These are phyloP conservation scores for Epizoanthus ramosus DNA, from an alignment of 92 coral and sea anemone genomes.

Conservation along the genomic window DNA sequence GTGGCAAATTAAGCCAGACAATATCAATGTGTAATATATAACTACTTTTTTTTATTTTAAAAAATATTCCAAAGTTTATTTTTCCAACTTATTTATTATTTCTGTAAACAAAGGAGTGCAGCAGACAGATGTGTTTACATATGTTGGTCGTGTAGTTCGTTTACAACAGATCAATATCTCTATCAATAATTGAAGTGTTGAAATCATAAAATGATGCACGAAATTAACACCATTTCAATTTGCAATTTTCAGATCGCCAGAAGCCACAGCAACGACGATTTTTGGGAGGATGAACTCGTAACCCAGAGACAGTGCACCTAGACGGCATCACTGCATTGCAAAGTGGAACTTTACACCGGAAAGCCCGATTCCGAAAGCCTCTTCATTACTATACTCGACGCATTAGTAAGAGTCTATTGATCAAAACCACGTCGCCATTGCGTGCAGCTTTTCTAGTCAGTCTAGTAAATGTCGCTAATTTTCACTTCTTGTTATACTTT, in stretches of 20 bases:
- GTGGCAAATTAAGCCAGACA: background rate
- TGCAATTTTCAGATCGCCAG: background rate
- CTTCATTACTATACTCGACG: no score
- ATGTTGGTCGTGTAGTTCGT: background rate
- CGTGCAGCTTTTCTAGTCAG: background rate
- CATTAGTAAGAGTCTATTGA: background rate
- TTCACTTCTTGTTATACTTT: background rate
- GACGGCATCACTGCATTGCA: background rate
- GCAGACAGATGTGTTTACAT: conserved; percentile 1
- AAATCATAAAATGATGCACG: background rate
- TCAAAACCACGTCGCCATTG: background rate
- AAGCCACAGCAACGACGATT: background rate
- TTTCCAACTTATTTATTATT: conserved; percentile 8
- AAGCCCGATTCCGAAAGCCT: background rate
- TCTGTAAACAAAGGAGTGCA: background rate
- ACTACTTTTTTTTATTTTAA: background rate
- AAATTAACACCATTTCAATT: conserved; percentile 17
- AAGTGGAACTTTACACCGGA: background rate
- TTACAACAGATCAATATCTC: conserved; percentile 25
- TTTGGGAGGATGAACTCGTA: background rate
- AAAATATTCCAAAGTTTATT: background rate
- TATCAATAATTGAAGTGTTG: background rate
- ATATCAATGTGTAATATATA: background rate
- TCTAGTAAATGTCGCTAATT: background rate
- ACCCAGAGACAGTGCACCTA: background rate